phyloP scores from a whole-genome alignment of 1,140 invertebrate genomes.

The Zaprionus taronus region DNA sequence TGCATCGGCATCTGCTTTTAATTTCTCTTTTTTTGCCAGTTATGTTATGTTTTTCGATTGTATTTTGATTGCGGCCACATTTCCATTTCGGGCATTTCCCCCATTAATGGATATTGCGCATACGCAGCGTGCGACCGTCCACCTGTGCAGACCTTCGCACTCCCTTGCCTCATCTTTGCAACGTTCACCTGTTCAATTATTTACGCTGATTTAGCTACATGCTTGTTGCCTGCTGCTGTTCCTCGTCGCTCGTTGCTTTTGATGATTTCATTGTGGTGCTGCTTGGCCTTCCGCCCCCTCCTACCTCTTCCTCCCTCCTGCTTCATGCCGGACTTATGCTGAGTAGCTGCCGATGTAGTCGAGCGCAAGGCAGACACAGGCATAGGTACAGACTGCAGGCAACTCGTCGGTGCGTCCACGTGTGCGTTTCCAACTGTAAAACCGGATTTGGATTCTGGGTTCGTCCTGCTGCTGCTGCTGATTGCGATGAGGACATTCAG shows the following conservation, averaged over 20 bases:
- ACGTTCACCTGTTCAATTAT: constrained; percentile 40
- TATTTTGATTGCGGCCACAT: constrained; percentile 28
- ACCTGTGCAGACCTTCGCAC: not conserved
- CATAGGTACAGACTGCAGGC: not conserved
- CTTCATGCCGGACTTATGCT: not conserved
- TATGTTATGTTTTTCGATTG: constrained; percentile 17
- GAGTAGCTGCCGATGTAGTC: not conserved
- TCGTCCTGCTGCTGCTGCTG: not conserved
- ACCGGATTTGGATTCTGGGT: constrained; percentile 32
- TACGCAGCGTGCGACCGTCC: constrained; percentile 36
- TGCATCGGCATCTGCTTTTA: constrained; percentile 11
- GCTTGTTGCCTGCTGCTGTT: constrained; percentile 27
- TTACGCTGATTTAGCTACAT: constrained; percentile 44
- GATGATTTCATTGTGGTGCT: constrained; percentile 25
- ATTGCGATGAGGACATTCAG: not conserved
- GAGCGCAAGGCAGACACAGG: not conserved
- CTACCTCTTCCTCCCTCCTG: not conserved
- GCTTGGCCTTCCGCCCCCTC: not conserved
- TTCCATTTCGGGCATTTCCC: constrained; percentile 17
- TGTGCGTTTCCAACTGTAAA: constrained; percentile 42
- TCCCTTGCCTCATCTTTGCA: not conserved
- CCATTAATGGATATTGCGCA: constrained; percentile 38
- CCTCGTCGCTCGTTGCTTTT: constrained; percentile 34
- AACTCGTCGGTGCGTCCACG: not conserved
- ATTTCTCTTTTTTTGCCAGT: constrained; percentile 7